phyloP scores from a whole-genome alignment of 2,888 invertebrate genomes.

The Ectemnius lituratus region DNA sequence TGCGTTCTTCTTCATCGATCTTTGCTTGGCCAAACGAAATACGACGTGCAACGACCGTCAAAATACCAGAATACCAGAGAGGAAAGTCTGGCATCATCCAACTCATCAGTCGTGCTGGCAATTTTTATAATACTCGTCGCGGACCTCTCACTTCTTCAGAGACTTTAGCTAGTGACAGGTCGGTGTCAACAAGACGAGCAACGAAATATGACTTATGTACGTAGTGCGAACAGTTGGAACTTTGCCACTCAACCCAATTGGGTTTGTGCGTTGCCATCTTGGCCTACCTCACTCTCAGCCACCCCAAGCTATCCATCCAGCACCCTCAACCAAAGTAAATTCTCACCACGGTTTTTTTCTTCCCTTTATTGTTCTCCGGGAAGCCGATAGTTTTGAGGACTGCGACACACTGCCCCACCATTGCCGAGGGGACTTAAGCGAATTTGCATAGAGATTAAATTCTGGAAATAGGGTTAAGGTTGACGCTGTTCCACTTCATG shows the following conservation, averaged over 20 bases:
- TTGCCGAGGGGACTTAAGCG: constrained; percentile 5
- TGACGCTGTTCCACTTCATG: constrained; percentile 39
- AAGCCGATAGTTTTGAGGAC: not conserved
- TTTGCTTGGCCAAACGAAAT: constrained; percentile 29
- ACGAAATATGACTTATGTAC: no score
- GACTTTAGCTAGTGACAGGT: no score
- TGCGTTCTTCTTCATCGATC: constrained; percentile 55
- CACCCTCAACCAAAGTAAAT: not conserved
- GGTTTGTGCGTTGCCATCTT: constrained; percentile 13
- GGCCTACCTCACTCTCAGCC: constrained; percentile 41
- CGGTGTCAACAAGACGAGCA: no score
- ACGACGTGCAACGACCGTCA: constrained; percentile 24
- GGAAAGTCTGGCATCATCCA: no score
- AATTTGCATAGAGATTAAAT: constrained; percentile 41
- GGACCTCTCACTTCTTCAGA: no score
- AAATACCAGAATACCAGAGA: constrained; percentile 35
- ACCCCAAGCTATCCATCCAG: not conserved
- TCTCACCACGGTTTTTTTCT: not conserved
- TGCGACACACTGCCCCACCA: not conserved
- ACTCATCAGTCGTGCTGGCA: no score
- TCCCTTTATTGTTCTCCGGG: not conserved
- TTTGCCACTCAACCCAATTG: not conserved
- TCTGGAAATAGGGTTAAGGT: constrained; percentile 48
- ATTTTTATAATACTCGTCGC: no score
- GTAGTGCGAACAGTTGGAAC: not conserved